These are phyloP conservation scores for Trachurus trachurus DNA, from an alignment of 2,797 vertebrate genomes.

Conservation along the genomic window DNA sequence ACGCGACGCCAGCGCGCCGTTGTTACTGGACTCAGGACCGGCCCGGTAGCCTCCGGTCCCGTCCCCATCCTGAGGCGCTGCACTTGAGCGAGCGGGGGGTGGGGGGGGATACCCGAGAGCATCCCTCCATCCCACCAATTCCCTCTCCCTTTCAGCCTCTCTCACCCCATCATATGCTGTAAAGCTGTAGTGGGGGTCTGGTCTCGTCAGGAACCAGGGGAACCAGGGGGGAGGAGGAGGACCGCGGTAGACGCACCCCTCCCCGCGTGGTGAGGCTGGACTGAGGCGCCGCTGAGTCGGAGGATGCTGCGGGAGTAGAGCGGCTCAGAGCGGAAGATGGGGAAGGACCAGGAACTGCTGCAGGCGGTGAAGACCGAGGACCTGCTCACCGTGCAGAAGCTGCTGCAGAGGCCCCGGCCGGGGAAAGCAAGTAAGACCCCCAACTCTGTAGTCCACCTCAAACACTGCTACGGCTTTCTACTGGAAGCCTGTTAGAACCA, in stretches of 20 bases:
- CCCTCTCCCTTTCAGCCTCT: constrained; percentile 17
- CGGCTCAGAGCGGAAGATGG: constrained; percentile 87
- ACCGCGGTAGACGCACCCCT: constrained; percentile 73
- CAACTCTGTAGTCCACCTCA: not conserved
- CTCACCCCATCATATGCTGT: constrained; percentile 50
- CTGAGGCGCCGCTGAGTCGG: constrained; percentile 72
- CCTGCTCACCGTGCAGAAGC: constrained; percentile 95
- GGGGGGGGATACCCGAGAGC: constrained; percentile 60
- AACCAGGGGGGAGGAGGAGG: constrained; percentile 42
- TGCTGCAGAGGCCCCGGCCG: constrained; percentile 96
- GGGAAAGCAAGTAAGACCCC: constrained; percentile 93
- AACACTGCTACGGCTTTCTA: not conserved
- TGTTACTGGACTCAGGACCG: constrained; percentile 32
- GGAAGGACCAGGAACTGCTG: constrained; percentile 98
- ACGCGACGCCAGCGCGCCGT: constrained; percentile 43
- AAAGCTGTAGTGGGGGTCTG: constrained; percentile 52
- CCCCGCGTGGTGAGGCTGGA: constrained; percentile 72
- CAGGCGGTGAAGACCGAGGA: constrained; percentile 99
- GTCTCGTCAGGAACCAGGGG: constrained; percentile 50
- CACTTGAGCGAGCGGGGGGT: constrained; percentile 10
- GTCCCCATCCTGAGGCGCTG: constrained; percentile 38
- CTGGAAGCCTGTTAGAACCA: not conserved
- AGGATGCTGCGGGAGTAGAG: constrained; percentile 86
- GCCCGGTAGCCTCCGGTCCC: constrained; percentile 24
- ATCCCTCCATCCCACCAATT: constrained; percentile 64